Base-by-base conservation (phyloP, 2,888 invertebrate genomes). In the Salticus scenicus region DNA sequence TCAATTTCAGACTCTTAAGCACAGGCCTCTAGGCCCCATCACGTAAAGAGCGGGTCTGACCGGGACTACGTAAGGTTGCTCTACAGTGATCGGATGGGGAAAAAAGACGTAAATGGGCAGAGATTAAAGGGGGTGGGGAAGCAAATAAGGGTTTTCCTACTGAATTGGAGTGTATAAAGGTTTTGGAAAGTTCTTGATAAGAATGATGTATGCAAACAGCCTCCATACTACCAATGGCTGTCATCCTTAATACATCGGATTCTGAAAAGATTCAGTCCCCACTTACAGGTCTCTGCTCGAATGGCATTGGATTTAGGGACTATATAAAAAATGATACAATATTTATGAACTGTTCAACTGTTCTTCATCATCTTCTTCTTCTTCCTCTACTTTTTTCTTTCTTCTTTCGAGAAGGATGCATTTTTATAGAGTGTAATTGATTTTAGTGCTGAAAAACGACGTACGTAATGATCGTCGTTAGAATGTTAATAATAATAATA, bases 151-250 rank as follows among this genome's bases (percentile, higher is more conserved):
- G 20, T 57, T 57, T 57, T 24, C 5, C 20, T 57, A 24, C 24
- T 47, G 71, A 77, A 72, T 83, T 71, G 76, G 77, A 67, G 83
- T 72, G 76, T 72, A 83, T 77, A n/a, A n/a, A n/a, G 77, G 77
- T 76, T 76, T 83, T 83, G 72, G 81, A 70, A 28, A 51, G 66
- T 72, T 37, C 76, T 83, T 69, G 84, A 84, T 84, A 84, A 84
- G 84, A 71, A 78, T 84, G 84, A 84, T 84, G 71, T 78, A 84
- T 84, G 78, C 84, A 84, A 78, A 84, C 84, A 57, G 84, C 82
- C 70, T 51, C 51, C 41, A 33, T 72, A 64, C 66, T 41, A 70
- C 72, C 67, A 78, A 84, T 70, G 72, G 47, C 78, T 78, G 84
- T 84, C 84, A 84, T 77, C 69, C 78, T 73, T 84, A 78, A 84